Evolutionary conservation across 2,888 invertebrate species (phyloP), one percentile per base, ranked within the genome.

Genomic region (Watsonalla cultraria): DNA sequence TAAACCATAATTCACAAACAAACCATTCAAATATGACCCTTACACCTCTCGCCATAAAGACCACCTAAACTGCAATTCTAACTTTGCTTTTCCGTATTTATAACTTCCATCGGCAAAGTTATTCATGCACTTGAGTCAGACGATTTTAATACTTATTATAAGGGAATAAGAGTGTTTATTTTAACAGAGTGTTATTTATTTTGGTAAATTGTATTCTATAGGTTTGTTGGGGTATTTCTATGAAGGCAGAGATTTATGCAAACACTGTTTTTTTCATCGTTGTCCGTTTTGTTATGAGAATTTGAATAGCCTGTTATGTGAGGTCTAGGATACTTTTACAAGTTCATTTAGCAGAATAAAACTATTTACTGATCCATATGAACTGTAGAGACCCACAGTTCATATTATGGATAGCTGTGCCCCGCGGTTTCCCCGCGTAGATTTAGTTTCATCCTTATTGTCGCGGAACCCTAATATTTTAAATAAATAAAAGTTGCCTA

Each of bases 41-140:
- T 68, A 66, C 58, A 1, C 5, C 15, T 45, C 7, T 35, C 2
- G 47, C 2, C 51, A 63, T 63, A 70, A 64, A 57, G 56, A 42
- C 57, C 49, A 55, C 53, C 50, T 33, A 48, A 58, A 49, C 63
- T 57, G 70, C 61, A 66, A 56, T 59, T 13, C 57, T 56, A 66
- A 62, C 51, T 64, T 67, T 65, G 68, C 59, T 58, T 54, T 63
- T 62, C 64, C 66, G 71, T 71, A 70, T 74, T 73, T 71, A 74
- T 68, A 66, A 65, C 64, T 52, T 52, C 54, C 56, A 66, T 71
- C 58, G 65, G 56, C 69, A 68, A 64, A 34, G 45, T 50, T 66
- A 48, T 54, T 15, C 53, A 51, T 63, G 48, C 61, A 6, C 33
- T 24, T 46, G 46, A 0, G 0, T 15, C 52, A 59, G 51, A n/a